Evolutionary conservation across 64 coral and sea anemone species (phyloP), one percentile per base, ranked within the genome.

Genomic region (Hydrozoanthus tunicans): DNA sequence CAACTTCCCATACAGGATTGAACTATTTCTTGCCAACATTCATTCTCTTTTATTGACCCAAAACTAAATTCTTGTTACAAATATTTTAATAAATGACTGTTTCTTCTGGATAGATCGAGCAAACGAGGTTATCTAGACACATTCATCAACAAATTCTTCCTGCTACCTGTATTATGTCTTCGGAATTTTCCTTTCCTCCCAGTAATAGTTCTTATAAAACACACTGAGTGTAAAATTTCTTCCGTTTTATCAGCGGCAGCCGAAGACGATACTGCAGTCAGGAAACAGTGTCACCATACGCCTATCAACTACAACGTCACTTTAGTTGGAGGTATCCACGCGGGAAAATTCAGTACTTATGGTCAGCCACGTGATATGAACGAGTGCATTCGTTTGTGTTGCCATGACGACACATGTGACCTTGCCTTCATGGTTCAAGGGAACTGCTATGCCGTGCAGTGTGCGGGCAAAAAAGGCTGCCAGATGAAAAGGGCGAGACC

Each of bases 321-420:
- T 54, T 78, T 96, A 51, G 92, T 94, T 24, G 95, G 89, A 51
- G 95, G 95, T 5, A 96, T 96, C 63, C 93, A 94, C 61, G 95
- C 95, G 11, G 95, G 95, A 69, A 96, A 96, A 89, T 96, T 96
- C 70, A 93, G 91, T 61, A 96, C 95, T 25, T 96, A 94, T 14
- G 95, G 95, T 52, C 77, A 66, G 75, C 79, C 80, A 20, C 75
- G 78, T 62, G 93, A 74, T 52, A 96, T 94, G 68, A 93, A 92
- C 70, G 92, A 97, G 57, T 97, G 95, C 20, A 94, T 97, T 90
- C 90, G 95, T 84, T 79, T 92, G 56, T 97, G 95, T 92, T 97
- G 95, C 14, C 92, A 89, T 84, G 95, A 97, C 83, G 79, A 97
- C 78, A 94, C 86, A 15, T 97, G 95, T 52, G 90, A 97, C 95